phyloP scores from a whole-genome alignment of 2,888 invertebrate species.

The Cantharis flavilabris region DNA sequence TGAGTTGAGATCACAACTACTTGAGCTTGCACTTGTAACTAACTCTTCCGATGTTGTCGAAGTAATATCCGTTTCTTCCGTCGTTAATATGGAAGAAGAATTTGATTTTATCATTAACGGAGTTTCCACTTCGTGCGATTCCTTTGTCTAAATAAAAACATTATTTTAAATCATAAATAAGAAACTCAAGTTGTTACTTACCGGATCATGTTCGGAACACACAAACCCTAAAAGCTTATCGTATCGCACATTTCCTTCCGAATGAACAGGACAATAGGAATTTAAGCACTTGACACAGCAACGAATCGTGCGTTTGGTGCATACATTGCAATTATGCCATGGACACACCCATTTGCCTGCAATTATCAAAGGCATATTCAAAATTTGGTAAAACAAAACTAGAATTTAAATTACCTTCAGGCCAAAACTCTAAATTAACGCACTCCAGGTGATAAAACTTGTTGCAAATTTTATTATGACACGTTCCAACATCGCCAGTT shows the following conservation, averaged over 20 bases:
- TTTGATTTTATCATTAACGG: slow-evolving; percentile 1
- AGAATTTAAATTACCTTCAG: slow-evolving; percentile 42
- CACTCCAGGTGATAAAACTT: slow-evolving; percentile 52
- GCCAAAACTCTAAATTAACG: slow-evolving; percentile 45
- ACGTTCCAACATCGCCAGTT: slow-evolving; percentile 42
- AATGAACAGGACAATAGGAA: slow-evolving; percentile 53
- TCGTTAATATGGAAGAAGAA: slow-evolving; percentile 4
- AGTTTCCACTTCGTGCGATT: slow-evolving; percentile 20
- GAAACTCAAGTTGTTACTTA: slow-evolving; percentile 8
- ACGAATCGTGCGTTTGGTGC: slow-evolving; percentile 51
- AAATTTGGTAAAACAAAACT: not conserved
- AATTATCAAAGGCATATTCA: slow-evolving; percentile 2
- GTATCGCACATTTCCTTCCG: slow-evolving; percentile 50
- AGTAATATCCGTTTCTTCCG: slow-evolving; percentile 36
- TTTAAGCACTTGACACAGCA: slow-evolving; percentile 52
- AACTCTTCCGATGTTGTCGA: slow-evolving; percentile 35
- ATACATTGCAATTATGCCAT: slow-evolving; percentile 53
- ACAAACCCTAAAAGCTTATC: slow-evolving; percentile 48
- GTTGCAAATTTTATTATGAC: slow-evolving; percentile 50
- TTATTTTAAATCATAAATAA: not conserved
- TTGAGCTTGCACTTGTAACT: slow-evolving; percentile 4
- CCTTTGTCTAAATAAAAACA: slow-evolving; percentile 26
- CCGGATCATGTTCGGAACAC: slow-evolving; percentile 44
- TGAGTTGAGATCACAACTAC: not conserved
- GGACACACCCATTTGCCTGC: slow-evolving; percentile 52